Evolutionary conservation across 2,113 vertebrate species (phyloP), one percentile per base, ranked within the genome.

Genomic region (Takifugu flavidus): DNA sequence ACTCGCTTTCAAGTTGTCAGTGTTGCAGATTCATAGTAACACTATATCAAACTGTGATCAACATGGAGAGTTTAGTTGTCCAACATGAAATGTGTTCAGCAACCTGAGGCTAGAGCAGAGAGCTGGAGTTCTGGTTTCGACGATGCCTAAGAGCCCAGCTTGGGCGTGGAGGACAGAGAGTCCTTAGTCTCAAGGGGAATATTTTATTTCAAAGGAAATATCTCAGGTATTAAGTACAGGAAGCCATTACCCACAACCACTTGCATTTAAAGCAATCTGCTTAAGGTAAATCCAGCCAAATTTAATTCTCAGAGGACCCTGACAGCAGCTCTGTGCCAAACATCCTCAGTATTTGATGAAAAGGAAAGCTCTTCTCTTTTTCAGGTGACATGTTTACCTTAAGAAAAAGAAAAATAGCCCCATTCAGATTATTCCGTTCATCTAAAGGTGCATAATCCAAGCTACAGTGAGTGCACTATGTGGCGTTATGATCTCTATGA

Each of bases 241-340:
- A n/a, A 29, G 47, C 50, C 29, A 15, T 59, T 59, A 34, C 62
- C 44, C 62, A 15, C 47, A 53, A 59, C 54, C 42, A 56, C 52
- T 29, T 57, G 52, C 60, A 47, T 60, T 76, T 49, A 66, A 56
- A 61, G 74, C 49, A 62, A 70, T 34, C 59, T 56, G 57, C 5
- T 0, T 54, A 27, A 63, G 60, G 28, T 31, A 66, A 66, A 75
- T 67, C 49, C 39, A 62, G 60, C 77, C 74, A 72, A 65, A 79
- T 72, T 71, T 12, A 68, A 78, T 78, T 82, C 39, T 51, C 15
- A 47, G 20, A 51, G 55, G 14, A 57, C 25, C 53, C 27, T 61
- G 72, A 75, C 67, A 67, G 68, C 68, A 76, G 68, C 63, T 80
- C 75, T 75, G 60, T 72, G 65, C 57, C 54, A 70, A 74, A 59